A percentile compares a stretch with the other conserved stretches of the same genome.
Evolutionary conservation across 2,888 invertebrate genomes (phyloP).

Genomic region (Hydroisotoma schaefferi): DNA sequence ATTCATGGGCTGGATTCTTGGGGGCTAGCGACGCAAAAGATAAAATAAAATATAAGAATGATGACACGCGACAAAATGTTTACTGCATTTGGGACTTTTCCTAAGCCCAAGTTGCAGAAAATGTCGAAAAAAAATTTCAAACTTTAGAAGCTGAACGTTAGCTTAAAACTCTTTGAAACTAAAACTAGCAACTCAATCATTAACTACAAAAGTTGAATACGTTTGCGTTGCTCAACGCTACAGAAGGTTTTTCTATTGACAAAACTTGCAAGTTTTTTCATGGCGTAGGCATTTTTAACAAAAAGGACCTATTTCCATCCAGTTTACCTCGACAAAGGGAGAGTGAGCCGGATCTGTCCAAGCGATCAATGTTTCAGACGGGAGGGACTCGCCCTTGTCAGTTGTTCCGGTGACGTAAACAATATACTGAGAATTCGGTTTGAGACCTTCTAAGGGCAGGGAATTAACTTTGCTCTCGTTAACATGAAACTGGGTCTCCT

Average conservation of each 20-base stretch:
- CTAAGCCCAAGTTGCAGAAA: too few species aligned
- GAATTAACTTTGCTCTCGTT: conserved; percentile 66
- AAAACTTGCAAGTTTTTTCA: too few species aligned
- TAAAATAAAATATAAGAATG: background rate
- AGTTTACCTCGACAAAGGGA: conserved; percentile 75
- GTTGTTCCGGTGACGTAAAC: conserved; percentile 66
- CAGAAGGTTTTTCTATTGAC: too few species aligned
- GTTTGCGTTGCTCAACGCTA: too few species aligned
- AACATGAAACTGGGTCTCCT: conserved; percentile 61
- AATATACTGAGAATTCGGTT: conserved; percentile 77
- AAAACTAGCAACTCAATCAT: too few species aligned
- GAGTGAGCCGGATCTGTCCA: conserved; percentile 86
- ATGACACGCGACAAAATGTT: conserved; percentile 5
- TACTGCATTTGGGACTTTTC: too few species aligned
- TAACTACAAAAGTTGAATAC: too few species aligned
- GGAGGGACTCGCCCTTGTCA: conserved; percentile 66
- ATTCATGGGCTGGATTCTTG: conserved; percentile 77
- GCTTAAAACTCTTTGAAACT: too few species aligned
- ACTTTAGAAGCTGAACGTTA: too few species aligned
- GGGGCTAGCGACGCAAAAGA: conserved; percentile 59
- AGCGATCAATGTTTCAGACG: conserved; percentile 76
- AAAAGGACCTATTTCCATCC: conserved; percentile 1
- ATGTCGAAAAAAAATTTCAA: too few species aligned
- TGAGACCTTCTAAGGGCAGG: conserved; percentile 66
- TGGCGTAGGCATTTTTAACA: conserved; percentile 12